Conservation (phyloP, 2,797 vertebrate genomes). For the Cyclopterus lumpus region DNA sequence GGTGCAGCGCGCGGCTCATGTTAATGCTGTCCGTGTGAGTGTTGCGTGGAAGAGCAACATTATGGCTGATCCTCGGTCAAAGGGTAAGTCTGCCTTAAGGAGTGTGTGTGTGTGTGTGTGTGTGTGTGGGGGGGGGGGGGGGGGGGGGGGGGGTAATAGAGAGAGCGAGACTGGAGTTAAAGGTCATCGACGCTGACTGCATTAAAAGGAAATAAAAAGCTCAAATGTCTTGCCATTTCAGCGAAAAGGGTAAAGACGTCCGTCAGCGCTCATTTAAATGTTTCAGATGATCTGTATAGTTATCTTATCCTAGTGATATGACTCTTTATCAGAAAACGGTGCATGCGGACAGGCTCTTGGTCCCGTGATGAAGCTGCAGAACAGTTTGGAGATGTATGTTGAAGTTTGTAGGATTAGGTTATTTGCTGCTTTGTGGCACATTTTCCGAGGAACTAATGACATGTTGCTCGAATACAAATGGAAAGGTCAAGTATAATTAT, state of each 20-base stretch:
- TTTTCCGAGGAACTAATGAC: neutral
- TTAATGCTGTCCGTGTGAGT: constrained; percentile 60
- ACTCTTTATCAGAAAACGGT: neutral
- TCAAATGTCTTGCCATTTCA: constrained; percentile 81
- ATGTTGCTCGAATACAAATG: neutral
- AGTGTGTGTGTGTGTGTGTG: too few species aligned
- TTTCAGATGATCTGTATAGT: constrained; percentile 56
- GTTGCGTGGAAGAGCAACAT: constrained; percentile 63
- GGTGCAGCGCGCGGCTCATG: constrained; percentile 50
- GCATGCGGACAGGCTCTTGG: neutral
- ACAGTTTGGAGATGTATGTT: neutral
- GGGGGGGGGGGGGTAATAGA: constrained; percentile 1
- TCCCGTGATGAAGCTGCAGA: neutral
- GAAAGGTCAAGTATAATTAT: neutral
- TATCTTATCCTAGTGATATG: constrained; percentile 34
- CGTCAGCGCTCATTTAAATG: constrained; percentile 70
- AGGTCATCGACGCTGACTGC: constrained; percentile 75
- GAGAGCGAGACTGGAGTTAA: constrained; percentile 51
- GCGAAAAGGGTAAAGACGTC: constrained; percentile 77
- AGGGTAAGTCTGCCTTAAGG: constrained; percentile 69
- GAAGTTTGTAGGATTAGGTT: neutral
- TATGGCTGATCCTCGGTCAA: constrained; percentile 70
- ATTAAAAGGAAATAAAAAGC: constrained; percentile 75
- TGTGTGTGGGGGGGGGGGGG: neutral
- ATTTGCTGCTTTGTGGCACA: neutral